These are phyloP conservation scores for Corydoras sp. DNA, from an alignment of 2,113 vertebrate genomes.

Conservation along the genomic window DNA sequence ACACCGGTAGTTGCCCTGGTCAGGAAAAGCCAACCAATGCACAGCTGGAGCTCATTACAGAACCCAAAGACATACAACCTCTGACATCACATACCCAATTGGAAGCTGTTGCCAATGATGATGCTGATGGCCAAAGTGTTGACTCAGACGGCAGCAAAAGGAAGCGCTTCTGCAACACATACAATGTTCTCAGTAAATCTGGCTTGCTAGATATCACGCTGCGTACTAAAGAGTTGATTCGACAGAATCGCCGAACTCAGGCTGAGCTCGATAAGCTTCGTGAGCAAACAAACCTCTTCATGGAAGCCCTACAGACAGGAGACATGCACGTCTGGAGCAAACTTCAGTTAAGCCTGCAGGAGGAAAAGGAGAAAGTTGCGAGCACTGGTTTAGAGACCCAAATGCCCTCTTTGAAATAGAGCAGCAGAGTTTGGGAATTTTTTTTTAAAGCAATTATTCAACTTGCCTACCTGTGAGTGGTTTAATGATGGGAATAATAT, in stretches of 20 bases:
- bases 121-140: slow-evolving; percentile 7
- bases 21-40: slow-evolving; percentile 36
- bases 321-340: slow-evolving; percentile 70
- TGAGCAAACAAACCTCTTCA: slow-evolving; percentile 76
- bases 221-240: slow-evolving; percentile 86
- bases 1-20: slow-evolving; percentile 26
- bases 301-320: slow-evolving; percentile 72
- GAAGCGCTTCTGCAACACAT: slow-evolving; percentile 84
- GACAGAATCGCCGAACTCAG: slow-evolving; percentile 84
- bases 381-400: slow-evolving; percentile 6
- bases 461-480: too few relatives aligned
- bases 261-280: slow-evolving; percentile 77
- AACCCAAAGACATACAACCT: slow-evolving; percentile 18
- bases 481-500: too few relatives aligned
- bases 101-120: background rate
- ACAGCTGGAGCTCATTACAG: slow-evolving; percentile 1
- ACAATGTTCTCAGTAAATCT: slow-evolving; percentile 79
- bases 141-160: slow-evolving; percentile 59
- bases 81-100: slow-evolving; percentile 22
- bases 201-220: slow-evolving; percentile 86
- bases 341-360: slow-evolving; percentile 69
- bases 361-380: slow-evolving; percentile 34
- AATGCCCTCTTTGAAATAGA: too few relatives aligned
- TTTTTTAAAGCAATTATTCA: too few relatives aligned
- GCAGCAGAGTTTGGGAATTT: too few relatives aligned